phyloP scores from a whole-genome alignment of 92 coral and sea anemone genomes.

The Zoanthus sociatus region DNA sequence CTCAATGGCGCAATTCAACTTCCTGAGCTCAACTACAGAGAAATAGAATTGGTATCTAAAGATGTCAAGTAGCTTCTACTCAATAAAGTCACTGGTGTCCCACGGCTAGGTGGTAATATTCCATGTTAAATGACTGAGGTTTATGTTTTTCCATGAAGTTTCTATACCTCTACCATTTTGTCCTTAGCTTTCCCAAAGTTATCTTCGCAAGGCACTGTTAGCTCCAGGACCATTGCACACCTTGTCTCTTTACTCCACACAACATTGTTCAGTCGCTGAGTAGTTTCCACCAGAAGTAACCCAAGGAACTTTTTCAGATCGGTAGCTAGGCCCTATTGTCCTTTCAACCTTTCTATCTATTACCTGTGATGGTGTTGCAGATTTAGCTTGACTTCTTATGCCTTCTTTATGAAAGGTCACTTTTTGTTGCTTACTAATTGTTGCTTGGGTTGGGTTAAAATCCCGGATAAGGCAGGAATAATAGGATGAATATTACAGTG shows the following conservation, averaged over 20 bases:
- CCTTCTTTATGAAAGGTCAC: too few species aligned
- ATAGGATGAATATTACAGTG: too few species aligned
- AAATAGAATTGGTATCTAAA: too few species aligned
- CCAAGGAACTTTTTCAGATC: slow-evolving; percentile 36
- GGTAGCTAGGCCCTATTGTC: slow-evolving; percentile 11
- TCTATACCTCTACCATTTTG: neutral
- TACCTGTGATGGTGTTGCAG: too few species aligned
- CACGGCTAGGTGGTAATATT: slow-evolving; percentile 21
- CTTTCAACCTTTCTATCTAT: slow-evolving; percentile 6
- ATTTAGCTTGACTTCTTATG: too few species aligned
- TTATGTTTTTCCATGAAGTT: neutral
- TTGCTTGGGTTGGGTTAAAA: too few species aligned
- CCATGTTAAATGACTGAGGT: slow-evolving; percentile 1
- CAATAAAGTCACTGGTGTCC: neutral
- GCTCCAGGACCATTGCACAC: slow-evolving; percentile 21
- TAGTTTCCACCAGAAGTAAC: slow-evolving; percentile 21
- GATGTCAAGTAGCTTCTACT: neutral
- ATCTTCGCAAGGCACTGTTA: slow-evolving; percentile 37
- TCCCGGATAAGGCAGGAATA: too few species aligned
- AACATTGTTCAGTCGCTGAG: slow-evolving; percentile 29
- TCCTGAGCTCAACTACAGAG: too few species aligned
- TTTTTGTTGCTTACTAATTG: too few species aligned
- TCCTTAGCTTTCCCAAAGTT: slow-evolving; percentile 33
- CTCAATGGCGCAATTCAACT: too few species aligned
- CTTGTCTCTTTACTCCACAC: slow-evolving; percentile 28